phyloP scores from a whole-genome alignment of 2,113 vertebrate species.

The Lampris incognitus region DNA sequence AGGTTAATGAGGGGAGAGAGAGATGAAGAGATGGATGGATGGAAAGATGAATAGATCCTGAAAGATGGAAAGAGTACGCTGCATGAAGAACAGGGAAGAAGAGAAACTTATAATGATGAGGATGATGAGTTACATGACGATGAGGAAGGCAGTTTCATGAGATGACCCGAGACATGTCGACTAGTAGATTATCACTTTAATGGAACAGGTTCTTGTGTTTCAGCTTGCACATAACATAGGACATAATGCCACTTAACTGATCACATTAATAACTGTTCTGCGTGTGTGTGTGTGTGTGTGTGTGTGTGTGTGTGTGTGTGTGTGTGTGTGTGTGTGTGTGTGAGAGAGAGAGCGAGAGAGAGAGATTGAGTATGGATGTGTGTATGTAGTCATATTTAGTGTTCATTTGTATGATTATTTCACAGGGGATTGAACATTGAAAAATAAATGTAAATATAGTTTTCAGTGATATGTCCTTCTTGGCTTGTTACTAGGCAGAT shows the following conservation, averaged over 20 bases:
- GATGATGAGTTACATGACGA: constrained; percentile 19
- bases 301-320: too few species aligned
- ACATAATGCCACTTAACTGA: too few species aligned
- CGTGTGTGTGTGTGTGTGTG: too few species aligned
- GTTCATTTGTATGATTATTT: constrained; percentile 13
- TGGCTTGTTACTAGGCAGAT: constrained; percentile 38
- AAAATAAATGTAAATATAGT: constrained; percentile 23
- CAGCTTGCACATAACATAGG: too few species aligned
- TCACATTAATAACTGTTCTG: too few species aligned
- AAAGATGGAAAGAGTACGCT: too few species aligned
- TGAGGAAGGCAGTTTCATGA: constrained; percentile 42
- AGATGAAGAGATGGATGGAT: constrained; percentile 34
- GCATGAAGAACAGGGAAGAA: constrained; percentile 9
- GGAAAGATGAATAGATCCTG: constrained; percentile 36
- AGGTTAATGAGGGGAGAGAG: constrained; percentile 16
- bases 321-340: too few species aligned
- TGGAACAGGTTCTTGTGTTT: too few species aligned
- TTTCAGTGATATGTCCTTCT: neutral
- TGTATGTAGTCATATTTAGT: constrained; percentile 29
- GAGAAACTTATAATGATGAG: constrained; percentile 18
- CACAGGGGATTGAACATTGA: constrained; percentile 19
- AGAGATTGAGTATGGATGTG: constrained; percentile 12
- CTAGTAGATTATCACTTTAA: constrained; percentile 59
- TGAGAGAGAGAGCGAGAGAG: constrained; percentile 4
- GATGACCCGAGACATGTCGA: constrained; percentile 63